Conservation (phyloP, 2,888 invertebrate species). For the Hoplodrina blanda region DNA sequence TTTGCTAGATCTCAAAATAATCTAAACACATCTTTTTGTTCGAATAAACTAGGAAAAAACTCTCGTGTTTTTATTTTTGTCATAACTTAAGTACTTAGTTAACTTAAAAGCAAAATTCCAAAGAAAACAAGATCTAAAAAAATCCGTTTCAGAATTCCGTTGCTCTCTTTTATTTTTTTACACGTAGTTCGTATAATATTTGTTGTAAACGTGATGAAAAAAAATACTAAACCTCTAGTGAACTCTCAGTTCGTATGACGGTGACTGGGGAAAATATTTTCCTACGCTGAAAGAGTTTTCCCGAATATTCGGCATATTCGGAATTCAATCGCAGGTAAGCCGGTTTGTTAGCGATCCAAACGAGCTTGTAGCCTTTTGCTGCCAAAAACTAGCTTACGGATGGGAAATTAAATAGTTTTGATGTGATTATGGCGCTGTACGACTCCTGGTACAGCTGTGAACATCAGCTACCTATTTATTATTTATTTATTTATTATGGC, state of each 20-base stretch:
- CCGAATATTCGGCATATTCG: constrained; percentile 9
- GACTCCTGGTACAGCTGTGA: background rate
- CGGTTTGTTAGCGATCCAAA: constrained; percentile 36
- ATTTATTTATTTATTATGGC: no score
- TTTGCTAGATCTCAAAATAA: no score
- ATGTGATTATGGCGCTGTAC: constrained; percentile 2
- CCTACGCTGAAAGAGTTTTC: constrained; percentile 22
- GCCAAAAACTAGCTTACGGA: constrained; percentile 14
- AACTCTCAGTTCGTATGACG: background rate
- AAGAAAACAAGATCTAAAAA: background rate
- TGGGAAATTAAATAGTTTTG: constrained; percentile 18
- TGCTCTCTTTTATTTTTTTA: background rate
- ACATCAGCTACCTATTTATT: background rate
- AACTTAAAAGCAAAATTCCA: background rate
- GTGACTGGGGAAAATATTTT: constrained; percentile 20
- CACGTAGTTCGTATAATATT: background rate
- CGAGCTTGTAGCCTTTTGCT: constrained; percentile 3
- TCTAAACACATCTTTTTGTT: no score
- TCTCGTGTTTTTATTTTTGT: no score
- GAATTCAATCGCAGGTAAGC: constrained; percentile 17
- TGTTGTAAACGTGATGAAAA: background rate
- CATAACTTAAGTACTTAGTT: no score
- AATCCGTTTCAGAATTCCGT: background rate
- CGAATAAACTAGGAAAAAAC: no score
- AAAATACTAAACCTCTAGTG: no score